phyloP scores from a whole-genome alignment of 2,797 vertebrate genomes.

The Danio tinwini region DNA sequence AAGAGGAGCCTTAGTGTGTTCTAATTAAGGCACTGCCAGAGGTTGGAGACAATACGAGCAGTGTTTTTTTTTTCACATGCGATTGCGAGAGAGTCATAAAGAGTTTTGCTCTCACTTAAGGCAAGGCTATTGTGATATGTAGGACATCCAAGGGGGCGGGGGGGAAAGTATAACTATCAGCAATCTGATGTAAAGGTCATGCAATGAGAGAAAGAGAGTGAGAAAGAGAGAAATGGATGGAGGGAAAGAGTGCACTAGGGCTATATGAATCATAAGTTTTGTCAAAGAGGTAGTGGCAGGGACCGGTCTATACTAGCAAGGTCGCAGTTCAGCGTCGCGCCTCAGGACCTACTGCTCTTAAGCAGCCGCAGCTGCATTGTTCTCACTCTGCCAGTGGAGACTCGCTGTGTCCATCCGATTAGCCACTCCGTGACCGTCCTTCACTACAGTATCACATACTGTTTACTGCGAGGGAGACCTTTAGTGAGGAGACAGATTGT shows the following conservation, averaged over 20 bases:
- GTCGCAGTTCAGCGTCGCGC: constrained; percentile 54
- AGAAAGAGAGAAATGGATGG: constrained; percentile 44
- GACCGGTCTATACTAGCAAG: constrained; percentile 55
- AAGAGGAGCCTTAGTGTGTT: constrained; percentile 61
- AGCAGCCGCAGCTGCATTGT: constrained; percentile 46
- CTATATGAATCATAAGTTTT: constrained; percentile 61
- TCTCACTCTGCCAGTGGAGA: constrained; percentile 45
- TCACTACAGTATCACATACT: constrained; percentile 54
- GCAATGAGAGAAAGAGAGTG: constrained; percentile 45
- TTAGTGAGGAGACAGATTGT: constrained; percentile 59
- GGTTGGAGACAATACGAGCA: constrained; percentile 62
- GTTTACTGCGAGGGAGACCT: constrained; percentile 60
- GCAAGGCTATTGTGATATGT: constrained; percentile 64
- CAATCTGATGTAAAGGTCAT: constrained; percentile 63
- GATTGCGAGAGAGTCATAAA: constrained; percentile 41
- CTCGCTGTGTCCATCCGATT: constrained; percentile 56
- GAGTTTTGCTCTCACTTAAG: constrained; percentile 61
- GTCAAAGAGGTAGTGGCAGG: constrained; percentile 57
- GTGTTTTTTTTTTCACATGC: constrained; percentile 35
- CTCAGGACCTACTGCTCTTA: constrained; percentile 57
- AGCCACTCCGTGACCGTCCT: constrained; percentile 58
- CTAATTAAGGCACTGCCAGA: constrained; percentile 66
- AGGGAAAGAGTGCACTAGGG: constrained; percentile 50
- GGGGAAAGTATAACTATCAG: constrained; percentile 57
- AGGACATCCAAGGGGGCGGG: constrained; percentile 58